Conservation (phyloP, 2,797 vertebrate genomes). For the Rhinogobio ventralis region DNA sequence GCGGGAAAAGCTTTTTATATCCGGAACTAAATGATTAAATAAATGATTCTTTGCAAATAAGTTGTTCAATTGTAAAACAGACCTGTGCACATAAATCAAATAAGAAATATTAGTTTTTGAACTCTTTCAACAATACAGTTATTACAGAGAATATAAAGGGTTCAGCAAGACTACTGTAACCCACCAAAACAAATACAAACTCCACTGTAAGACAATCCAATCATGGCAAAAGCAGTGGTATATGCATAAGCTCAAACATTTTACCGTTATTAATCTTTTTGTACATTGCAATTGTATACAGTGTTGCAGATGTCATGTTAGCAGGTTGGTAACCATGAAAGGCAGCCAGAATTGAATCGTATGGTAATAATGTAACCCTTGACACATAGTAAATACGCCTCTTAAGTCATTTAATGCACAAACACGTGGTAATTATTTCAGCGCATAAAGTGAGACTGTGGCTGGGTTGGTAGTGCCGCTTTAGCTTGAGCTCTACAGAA, state of each 20-base stretch:
- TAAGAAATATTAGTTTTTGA: neutral
- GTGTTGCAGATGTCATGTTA: neutral
- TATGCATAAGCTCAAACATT: neutral
- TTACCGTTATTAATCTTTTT: neutral
- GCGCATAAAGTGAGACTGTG: neutral
- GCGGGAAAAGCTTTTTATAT: neutral
- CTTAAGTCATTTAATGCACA: neutral
- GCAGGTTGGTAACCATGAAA: neutral
- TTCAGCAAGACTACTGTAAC: neutral
- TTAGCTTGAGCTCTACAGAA: slow-evolving; percentile 4
- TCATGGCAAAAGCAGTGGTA: neutral
- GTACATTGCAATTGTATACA: neutral
- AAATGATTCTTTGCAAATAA: neutral
- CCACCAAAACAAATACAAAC: neutral
- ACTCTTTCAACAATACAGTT: neutral
- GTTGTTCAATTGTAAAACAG: neutral
- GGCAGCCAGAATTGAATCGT: neutral
- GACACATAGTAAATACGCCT: neutral
- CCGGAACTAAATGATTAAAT: neutral
- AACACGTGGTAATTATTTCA: neutral
- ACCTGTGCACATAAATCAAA: neutral
- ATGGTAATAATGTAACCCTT: neutral
- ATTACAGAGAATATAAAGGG: neutral
- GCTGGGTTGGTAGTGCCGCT: neutral
- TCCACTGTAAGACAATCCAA: neutral